phyloP scores from a whole-genome alignment of 2,113 vertebrate genomes.

The Thymallus thymallus region DNA sequence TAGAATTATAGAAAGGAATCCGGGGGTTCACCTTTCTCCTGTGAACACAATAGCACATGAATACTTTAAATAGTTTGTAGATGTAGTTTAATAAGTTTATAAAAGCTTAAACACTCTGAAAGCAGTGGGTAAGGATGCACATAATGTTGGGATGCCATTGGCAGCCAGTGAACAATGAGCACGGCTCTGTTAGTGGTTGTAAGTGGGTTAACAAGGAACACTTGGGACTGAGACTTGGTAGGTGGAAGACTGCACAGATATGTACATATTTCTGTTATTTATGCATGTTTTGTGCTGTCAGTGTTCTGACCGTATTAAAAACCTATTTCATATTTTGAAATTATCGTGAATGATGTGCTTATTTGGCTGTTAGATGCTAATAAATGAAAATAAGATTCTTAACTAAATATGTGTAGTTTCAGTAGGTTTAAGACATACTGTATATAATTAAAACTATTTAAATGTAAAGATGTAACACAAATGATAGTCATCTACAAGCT shows the following conservation, averaged over 20 bases:
- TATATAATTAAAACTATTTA: conserved; percentile 5
- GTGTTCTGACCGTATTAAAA: neutral
- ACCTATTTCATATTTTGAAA: neutral
- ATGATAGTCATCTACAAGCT: conserved; percentile 11
- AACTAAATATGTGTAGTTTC: neutral
- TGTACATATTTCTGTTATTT: conserved; percentile 50
- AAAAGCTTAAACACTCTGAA: conserved; percentile 4
- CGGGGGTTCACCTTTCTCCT: neutral
- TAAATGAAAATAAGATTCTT: neutral
- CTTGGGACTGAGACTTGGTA: neutral
- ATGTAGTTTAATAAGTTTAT: neutral
- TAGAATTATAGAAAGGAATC: too few species aligned
- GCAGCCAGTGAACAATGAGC: neutral
- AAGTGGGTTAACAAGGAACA: conserved; percentile 23
- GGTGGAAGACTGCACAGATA: conserved; percentile 8
- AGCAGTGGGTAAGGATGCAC: neutral
- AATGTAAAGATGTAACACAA: neutral
- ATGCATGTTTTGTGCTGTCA: conserved; percentile 24
- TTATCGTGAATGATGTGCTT: neutral
- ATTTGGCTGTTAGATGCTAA: neutral
- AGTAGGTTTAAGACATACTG: neutral
- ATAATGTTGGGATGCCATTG: neutral
- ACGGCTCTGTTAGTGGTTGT: neutral
- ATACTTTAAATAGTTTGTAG: neutral
- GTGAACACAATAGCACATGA: neutral